Conservation (phyloP, 2,113 vertebrate genomes). For the Campylomormyrus numenius region DNA sequence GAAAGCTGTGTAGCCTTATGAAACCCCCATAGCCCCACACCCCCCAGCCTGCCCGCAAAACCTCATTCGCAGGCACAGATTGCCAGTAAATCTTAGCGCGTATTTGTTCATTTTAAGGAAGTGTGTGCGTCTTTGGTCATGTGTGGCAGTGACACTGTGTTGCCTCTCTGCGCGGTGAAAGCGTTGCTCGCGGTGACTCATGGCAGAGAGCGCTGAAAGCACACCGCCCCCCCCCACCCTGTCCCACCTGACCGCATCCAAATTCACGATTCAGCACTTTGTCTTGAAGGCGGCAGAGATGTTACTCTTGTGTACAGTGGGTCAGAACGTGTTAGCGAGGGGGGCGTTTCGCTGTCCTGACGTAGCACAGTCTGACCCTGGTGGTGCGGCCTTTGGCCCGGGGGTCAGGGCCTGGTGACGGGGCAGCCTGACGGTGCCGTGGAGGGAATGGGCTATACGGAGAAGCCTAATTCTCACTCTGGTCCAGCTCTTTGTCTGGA, state of each 20-base stretch:
- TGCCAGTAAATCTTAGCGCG: background rate
- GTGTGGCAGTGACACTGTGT: background rate
- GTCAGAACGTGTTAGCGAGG: constrained; percentile 16
- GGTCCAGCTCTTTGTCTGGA: background rate
- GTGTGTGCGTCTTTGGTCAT: background rate
- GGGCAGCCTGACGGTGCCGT: background rate
- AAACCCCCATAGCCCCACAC: background rate
- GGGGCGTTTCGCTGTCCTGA: background rate
- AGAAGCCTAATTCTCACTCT: background rate
- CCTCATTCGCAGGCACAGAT: background rate
- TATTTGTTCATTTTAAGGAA: background rate
- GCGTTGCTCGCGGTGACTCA: constrained; percentile 1
- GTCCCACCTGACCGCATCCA: background rate
- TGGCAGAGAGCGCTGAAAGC: background rate
- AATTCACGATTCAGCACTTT: constrained; percentile 15
- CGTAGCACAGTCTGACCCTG: background rate
- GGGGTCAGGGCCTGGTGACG: background rate
- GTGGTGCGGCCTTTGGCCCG: background rate
- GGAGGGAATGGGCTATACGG: background rate
- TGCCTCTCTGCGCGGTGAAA: background rate
- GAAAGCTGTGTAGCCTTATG: background rate
- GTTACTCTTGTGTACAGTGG: constrained; percentile 6
- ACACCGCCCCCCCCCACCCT: too few relatives aligned
- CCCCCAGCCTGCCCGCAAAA: background rate
- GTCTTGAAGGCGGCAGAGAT: background rate